Percentiles rank a stretch among this genome's conserved stretches.
These are phyloP conservation scores for Grantiella picta DNA, from an alignment of 2,113 vertebrate species.

Conservation along the genomic window DNA sequence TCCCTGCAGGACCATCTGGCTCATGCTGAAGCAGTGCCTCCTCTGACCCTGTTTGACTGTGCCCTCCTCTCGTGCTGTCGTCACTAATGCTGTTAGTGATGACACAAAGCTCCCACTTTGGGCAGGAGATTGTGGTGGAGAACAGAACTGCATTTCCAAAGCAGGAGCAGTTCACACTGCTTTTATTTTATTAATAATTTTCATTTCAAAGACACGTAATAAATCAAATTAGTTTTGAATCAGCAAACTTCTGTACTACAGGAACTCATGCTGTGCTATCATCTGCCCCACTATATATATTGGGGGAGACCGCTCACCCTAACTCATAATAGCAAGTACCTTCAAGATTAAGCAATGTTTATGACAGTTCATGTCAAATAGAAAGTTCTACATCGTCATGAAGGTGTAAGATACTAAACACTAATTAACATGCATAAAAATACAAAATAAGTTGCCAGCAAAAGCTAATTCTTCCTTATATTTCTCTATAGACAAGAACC, in stretches of 20 bases:
- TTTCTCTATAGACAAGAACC: background rate
- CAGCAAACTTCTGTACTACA: constrained; percentile 61
- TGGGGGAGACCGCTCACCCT: background rate
- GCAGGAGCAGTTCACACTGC: background rate
- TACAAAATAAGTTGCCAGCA: background rate
- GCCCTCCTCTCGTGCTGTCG: background rate
- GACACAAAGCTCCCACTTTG: background rate
- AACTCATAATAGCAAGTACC: background rate
- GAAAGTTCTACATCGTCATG: background rate
- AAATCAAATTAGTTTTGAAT: constrained; percentile 67
- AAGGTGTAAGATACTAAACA: background rate
- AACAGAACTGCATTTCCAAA: background rate
- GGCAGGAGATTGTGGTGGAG: background rate
- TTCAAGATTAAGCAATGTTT: background rate
- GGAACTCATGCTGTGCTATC: constrained; percentile 72
- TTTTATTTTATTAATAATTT: constrained; percentile 43
- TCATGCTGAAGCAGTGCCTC: background rate
- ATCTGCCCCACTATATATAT: constrained; percentile 60
- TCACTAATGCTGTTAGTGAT: background rate
- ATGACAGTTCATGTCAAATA: background rate
- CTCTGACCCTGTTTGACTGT: background rate
- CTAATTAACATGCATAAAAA: background rate
- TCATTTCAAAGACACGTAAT: constrained; percentile 31
- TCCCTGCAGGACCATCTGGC: constrained; percentile 65
- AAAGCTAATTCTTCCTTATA: background rate